These are phyloP conservation scores for Rhabdomys dilectus DNA, from an alignment of 2,113 vertebrate genomes.

Conservation along the genomic window DNA sequence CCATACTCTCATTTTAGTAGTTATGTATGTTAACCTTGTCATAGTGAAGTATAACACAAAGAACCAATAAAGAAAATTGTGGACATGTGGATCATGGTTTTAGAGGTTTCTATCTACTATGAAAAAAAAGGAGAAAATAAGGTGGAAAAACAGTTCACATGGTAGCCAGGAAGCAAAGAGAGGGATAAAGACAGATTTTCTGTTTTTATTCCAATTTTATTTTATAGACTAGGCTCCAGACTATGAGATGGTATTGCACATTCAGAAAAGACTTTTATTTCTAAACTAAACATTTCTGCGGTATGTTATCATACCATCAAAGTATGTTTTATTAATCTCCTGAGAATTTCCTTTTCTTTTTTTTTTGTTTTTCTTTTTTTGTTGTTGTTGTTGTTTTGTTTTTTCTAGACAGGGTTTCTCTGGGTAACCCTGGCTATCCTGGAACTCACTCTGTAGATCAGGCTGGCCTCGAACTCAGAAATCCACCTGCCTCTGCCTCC, in stretches of 20 bases:
- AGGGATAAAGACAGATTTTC: too few species aligned
- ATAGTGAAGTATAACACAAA: background rate
- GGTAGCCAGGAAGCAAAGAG: background rate
- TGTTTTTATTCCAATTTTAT: background rate
- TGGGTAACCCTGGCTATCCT: too few species aligned
- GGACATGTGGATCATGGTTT: background rate
- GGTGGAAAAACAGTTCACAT: background rate
- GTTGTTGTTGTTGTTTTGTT: too few species aligned
- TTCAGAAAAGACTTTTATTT: background rate
- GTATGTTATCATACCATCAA: background rate
- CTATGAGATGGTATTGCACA: background rate
- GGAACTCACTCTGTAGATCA: too few species aligned
- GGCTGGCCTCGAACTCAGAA: too few species aligned
- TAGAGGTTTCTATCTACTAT: background rate
- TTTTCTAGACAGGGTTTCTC: too few species aligned
- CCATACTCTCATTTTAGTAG: background rate
- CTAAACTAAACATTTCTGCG: background rate
- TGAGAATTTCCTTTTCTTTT: background rate
- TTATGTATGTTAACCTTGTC: background rate
- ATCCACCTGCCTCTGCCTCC: too few species aligned
- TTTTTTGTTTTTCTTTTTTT: too few species aligned
- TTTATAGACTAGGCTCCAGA: background rate
- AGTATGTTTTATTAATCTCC: background rate
- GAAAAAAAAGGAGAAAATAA: too few species aligned
- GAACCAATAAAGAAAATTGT: background rate